Base-by-base conservation (phyloP, 1,140 invertebrate species). In the Hestina assimilis region DNA sequence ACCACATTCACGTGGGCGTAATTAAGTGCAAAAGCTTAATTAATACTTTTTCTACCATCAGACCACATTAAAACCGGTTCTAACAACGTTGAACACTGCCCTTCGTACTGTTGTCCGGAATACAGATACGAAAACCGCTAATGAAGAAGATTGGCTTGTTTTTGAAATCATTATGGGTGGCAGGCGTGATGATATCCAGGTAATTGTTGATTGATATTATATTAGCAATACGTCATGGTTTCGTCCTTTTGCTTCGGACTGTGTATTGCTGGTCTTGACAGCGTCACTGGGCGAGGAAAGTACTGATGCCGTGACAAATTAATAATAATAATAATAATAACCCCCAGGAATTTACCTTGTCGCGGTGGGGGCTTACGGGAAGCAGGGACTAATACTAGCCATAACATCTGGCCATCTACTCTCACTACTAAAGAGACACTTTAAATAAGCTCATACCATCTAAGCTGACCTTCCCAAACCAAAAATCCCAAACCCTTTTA, bases 71-170 rank as follows among this genome's bases (percentile, higher is more conserved):
- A 1, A 6, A 26, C 33, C 48, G n/a, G 11, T 51, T 1, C 21
- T 51, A 1, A 51, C 33, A 1, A 40, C 48, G 7, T 4, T 9
- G 3, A 1, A 8, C 12, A 12, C 11, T 1, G 1, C 48, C 3
- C 15, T 51, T 6, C 35, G 33, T 11, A 51, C 48, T 14, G 14
- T 51, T 9, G 15, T 38, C 4, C 48, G 23, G 1, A 51, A 26
- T 3, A n/a, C 41, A 1, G 48, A 51, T 8, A 5, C 41, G 15
- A 41, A 28, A 26, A 51, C 9, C 5, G 21, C 17, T 1, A 21
- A 51, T 23, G 7, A 41, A 19, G 4, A 20, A 0, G 48, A 51
- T 21, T 51, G 48, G 48, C 20, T 51, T 20, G 33, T 28, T 2
- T 26, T 51, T n/a, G 48, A 51, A 26, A 41, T 23, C 14, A 21